Conservation (phyloP, 2,797 vertebrate species). For the Catamblyrhynchus diadema region DNA sequence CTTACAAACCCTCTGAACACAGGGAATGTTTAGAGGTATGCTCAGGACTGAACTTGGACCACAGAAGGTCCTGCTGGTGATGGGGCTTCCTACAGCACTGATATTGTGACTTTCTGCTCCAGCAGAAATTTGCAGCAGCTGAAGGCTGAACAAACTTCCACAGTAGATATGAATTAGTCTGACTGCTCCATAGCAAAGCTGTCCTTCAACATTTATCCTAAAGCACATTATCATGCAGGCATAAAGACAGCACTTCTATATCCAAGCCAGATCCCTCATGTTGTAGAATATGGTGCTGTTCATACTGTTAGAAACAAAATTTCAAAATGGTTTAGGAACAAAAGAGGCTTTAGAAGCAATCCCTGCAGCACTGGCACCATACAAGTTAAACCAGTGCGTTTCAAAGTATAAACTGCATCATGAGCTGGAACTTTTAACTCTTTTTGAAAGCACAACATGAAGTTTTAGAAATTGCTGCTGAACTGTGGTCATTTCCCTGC, state of each 20-base stretch:
- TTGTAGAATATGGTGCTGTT: not conserved
- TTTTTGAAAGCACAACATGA: not conserved
- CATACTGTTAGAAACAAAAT: not conserved
- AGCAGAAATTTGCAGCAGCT: not conserved
- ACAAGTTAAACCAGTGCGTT: not conserved
- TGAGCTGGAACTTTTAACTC: not conserved
- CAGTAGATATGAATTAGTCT: rapidly evolving
- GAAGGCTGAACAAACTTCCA: not conserved
- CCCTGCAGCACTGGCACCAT: not conserved
- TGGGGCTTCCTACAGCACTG: not conserved
- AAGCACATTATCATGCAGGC: not conserved
- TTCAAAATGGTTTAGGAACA: not conserved
- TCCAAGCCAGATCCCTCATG: not conserved
- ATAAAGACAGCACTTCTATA: not conserved
- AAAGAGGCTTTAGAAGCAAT: not conserved
- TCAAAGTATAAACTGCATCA: not conserved
- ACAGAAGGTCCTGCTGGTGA: not conserved
- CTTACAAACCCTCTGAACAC: not conserved
- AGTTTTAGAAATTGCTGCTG: not conserved
- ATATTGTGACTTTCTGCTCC: not conserved
- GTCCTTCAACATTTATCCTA: not conserved
- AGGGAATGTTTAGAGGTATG: not conserved
- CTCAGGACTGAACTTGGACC: not conserved
- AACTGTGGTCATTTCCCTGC: not conserved
- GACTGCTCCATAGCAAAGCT: not conserved